Base-by-base conservation (phyloP, 2,113 vertebrate genomes). In the Butorides virescens region DNA sequence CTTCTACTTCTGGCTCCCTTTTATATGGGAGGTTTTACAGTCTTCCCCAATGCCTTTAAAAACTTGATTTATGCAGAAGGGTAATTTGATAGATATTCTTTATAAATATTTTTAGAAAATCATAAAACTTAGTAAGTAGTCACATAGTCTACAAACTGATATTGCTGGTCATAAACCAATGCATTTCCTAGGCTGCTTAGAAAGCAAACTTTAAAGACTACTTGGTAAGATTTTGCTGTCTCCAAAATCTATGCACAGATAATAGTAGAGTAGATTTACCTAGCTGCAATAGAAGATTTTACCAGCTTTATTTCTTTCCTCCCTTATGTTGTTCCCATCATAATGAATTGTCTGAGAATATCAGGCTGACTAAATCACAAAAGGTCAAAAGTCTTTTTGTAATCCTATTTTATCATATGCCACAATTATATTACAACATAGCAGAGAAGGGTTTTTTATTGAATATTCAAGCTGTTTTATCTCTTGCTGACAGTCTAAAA, bases 381-480 rank as follows among this genome's bases (percentile, higher is more conserved):
- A 89, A 82, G 58, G 73, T 92, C 84, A 93, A 72, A 96, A 95
- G 20, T 52, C 32, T 71, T 92, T 72, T 29, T 75, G 72, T 79
- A 95, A 93, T 92, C 34, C 84, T 67, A 30, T 93, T 84, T 91
- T 92, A 84, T 91, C 56, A 71, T 58, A 78, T 66, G 37, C 10
- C n/a, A 39, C 46, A 13, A 79, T 73, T 77, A 50, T 65, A 66
- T 92, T 93, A 85, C 39, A 90, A 82, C n/a, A 39, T 50, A 76
- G 36, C 39, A 91, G 15, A 72, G 30, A 80, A 66, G 2, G 13
- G 27, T 71, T 25, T 62, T 27, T 85, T 20, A 55, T 74, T 93
- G 92, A 75, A 34, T 91, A 96, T 59, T 96, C 75, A 96, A 66
- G 29, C 11, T 61, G 15, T 26, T 97, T 96, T 92, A 73, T 94